phyloP scores from a whole-genome alignment of 2,797 vertebrate genomes.

The Anomalospiza imberbis region DNA sequence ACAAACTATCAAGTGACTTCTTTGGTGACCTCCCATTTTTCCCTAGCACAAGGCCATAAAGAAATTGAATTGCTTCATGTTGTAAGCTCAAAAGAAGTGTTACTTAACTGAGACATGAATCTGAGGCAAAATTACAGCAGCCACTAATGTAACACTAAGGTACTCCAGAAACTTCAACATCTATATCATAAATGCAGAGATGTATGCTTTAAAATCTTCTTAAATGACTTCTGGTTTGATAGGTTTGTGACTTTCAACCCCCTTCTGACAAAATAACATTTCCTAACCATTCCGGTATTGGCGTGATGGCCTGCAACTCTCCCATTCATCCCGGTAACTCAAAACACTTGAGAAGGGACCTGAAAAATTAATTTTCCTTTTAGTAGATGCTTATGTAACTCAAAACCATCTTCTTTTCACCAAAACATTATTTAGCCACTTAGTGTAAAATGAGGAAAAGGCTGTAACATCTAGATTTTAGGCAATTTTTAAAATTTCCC shows the following conservation, averaged over 20 bases:
- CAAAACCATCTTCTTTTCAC: neutral
- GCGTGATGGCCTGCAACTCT: neutral
- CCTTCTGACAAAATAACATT: neutral
- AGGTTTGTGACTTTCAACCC: neutral
- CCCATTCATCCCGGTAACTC: accelerated
- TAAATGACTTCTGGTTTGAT: neutral
- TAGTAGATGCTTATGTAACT: neutral
- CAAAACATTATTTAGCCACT: neutral
- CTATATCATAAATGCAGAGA: neutral
- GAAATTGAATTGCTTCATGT: neutral
- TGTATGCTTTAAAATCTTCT: neutral
- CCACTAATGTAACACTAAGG: neutral
- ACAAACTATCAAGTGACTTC: neutral
- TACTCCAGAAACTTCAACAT: neutral
- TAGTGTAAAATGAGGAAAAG: neutral
- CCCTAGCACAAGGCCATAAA: neutral
- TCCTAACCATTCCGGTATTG: neutral
- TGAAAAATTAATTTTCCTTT: neutral
- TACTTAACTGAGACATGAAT: neutral
- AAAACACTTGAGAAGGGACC: neutral
- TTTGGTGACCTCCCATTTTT: neutral
- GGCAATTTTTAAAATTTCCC: neutral
- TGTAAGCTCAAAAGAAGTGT: neutral
- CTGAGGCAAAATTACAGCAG: neutral
- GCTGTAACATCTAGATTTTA: neutral